Percentiles rank a stretch among this genome's conserved stretches.
Conservation (phyloP, 1,140 invertebrate genomes). For the Aplysia californica region DNA sequence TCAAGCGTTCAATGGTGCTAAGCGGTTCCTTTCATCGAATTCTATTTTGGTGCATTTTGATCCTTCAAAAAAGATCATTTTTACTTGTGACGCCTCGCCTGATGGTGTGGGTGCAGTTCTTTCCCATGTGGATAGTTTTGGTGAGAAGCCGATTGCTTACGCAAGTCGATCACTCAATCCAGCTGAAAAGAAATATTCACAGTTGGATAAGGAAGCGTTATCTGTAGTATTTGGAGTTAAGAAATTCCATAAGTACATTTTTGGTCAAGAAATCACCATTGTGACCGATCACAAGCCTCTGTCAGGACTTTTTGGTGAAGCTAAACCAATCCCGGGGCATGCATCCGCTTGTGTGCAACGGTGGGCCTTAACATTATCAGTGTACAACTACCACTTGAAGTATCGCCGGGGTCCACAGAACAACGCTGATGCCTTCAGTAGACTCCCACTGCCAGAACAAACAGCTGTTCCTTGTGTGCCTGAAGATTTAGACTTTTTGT, state of each 20-base stretch:
- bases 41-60: not conserved
- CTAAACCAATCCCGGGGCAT: not conserved
- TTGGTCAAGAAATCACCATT: not conserved
- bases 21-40: not conserved
- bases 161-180: not conserved
- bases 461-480: not conserved
- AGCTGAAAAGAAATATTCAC: not conserved
- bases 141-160: not conserved
- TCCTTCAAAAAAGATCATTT: not conserved
- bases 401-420: not conserved
- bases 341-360: not conserved
- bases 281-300: not conserved
- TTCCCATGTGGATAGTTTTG: not conserved
- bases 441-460: not conserved
- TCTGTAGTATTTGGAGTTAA: not conserved
- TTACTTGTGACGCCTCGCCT: not conserved
- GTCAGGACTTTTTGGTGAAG: not conserved
- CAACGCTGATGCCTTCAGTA: not conserved
- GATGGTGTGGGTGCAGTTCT: not conserved
- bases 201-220: not conserved
- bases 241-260: not conserved
- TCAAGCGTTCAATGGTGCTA: not conserved
- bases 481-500: not conserved
- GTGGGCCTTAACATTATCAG: not conserved
- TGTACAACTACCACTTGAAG: not conserved